Evolutionary conservation across 2,797 vertebrate genomes (phyloP).

Genomic region (Oophaga sylvatica): DNA sequence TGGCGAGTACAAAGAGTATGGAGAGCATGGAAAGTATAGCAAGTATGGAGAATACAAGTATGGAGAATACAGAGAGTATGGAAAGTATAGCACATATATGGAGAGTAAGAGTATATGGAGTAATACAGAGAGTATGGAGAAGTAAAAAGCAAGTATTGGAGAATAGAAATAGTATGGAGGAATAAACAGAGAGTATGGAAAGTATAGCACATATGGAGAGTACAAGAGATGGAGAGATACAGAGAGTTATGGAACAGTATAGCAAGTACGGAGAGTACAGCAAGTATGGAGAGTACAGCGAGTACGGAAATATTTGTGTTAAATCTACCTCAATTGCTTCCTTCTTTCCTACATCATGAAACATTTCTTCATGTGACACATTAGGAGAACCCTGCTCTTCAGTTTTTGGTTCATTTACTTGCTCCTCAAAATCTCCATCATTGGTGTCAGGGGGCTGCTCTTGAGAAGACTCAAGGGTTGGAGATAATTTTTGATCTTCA

Average conservation of each 20-base stretch:
- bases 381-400: not conserved
- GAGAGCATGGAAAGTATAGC: too few relatives aligned
- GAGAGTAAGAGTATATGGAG: not conserved
- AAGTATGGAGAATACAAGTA: not conserved
- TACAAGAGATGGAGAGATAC: not conserved
- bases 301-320: not conserved
- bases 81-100: too few relatives aligned
- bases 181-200: too few relatives aligned
- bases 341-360: not conserved
- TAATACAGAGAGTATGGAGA: too few relatives aligned
- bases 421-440: not conserved
- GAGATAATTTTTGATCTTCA: not conserved
- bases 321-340: not conserved
- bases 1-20: too few relatives aligned
- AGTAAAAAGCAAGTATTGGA: not conserved
- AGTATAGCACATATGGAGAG: not conserved
- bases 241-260: not conserved
- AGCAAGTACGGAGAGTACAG: too few relatives aligned
- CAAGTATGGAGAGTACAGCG: not conserved
- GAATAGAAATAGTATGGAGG: not conserved
- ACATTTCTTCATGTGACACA: not conserved
- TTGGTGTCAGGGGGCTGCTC: not conserved
- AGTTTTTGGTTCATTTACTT: not conserved
- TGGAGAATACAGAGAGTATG: too few relatives aligned
- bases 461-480: not conserved